Percentiles rank a stretch among this genome's conserved stretches.
Evolutionary conservation across 2,113 vertebrate genomes (phyloP).

Genomic region (Sorex fumeus): DNA sequence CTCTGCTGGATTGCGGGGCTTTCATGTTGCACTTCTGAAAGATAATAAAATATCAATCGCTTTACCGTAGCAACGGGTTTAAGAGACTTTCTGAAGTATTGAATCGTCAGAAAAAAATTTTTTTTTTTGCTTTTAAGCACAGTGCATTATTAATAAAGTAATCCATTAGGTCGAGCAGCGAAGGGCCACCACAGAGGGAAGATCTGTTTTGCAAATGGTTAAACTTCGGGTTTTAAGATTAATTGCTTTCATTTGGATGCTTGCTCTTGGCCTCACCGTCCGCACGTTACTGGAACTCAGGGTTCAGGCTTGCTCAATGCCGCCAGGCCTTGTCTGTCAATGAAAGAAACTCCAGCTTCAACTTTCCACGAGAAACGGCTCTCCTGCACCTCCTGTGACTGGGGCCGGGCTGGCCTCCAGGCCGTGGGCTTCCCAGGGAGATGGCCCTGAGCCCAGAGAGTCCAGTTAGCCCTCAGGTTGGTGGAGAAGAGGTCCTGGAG

Average conservation of each 20-base stretch:
- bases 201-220: slow-evolving; percentile 90
- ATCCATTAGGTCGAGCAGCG: slow-evolving; percentile 91
- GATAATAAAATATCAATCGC: slow-evolving; percentile 89
- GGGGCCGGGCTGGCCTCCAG: not conserved
- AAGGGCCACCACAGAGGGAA: slow-evolving; percentile 90
- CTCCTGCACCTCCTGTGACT: slow-evolving; percentile 43
- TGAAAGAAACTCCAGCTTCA: slow-evolving; percentile 88
- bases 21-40: slow-evolving; percentile 90
- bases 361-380: slow-evolving; percentile 81
- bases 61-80: slow-evolving; percentile 88
- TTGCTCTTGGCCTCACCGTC: slow-evolving; percentile 87
- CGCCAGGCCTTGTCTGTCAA: slow-evolving; percentile 76
- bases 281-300: slow-evolving; percentile 85
- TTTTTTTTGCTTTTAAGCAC: slow-evolving; percentile 89
- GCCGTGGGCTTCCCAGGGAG: not conserved
- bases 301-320: slow-evolving; percentile 72
- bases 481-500: not conserved
- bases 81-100: slow-evolving; percentile 89
- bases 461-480: not conserved
- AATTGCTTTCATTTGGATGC: slow-evolving; percentile 91
- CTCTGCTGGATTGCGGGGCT: slow-evolving; percentile 86
- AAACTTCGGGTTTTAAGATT: slow-evolving; percentile 91
- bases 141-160: slow-evolving; percentile 94
- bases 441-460: not conserved
- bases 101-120: slow-evolving; percentile 87